Evolutionary conservation across 2,797 vertebrate genomes (phyloP), one percentile per base, ranked within the genome.

Genomic region (Ctenopoma multispine): DNA sequence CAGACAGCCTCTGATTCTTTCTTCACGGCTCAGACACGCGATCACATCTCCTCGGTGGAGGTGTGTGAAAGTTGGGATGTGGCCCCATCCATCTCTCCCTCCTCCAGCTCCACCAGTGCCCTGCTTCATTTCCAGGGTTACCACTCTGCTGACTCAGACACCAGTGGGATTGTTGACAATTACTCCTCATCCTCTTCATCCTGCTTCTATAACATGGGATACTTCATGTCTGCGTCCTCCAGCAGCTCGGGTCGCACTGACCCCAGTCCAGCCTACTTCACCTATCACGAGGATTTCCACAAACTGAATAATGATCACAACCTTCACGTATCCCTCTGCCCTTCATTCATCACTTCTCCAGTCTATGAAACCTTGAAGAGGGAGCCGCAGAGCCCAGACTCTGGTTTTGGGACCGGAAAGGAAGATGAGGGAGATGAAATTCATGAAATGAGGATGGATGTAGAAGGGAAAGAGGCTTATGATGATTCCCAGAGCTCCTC

Each of bases 191-290:
- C 85, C 11, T 83, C 89, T 7, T 91, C 89, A 0, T 94, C 93
- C 6, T 66, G 55, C 62, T 93, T 92, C 83, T 94, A 90, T 3
- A 94, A 94, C 89, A 77, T 89, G 81, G 92, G 91, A 34, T 94
- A 94, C 64, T 93, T 93, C 82, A 81, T 82, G 49, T 92, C 88
- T n/a, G 83, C 58, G 53, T 73, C 68, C 62, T 77, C 76, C 18
- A 0, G 77, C 3, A 47, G 36, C 81, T 77, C 56, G 0, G 53
- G 81, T 2, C 64, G 4, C n/a, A 21, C 66, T 1, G 63, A 87
- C 58, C 65, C 76, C 68, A 80, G 29, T 15, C 85, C 80, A 0
- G 79, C 79, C 63, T 92, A 92, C 84, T 93, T 93, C 80, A 81
- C 75, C 54, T 90, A 92, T 56, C 55, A 84, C 38, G 85, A 61